A percentile compares a stretch with the other conserved stretches of the same genome.
phyloP scores from a whole-genome alignment of 2,113 vertebrate species.

The Python bivittatus region DNA sequence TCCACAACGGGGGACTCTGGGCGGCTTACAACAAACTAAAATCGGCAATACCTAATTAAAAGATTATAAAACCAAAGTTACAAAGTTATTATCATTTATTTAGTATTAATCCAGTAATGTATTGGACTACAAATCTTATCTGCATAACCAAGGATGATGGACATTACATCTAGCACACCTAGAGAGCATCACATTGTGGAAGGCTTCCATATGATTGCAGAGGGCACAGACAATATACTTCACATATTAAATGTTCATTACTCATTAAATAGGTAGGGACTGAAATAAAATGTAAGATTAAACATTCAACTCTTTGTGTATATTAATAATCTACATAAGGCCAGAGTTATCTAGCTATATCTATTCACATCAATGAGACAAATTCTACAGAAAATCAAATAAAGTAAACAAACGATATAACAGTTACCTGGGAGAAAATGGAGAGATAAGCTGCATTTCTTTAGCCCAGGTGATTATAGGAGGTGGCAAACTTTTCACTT shows the following conservation, averaged over 20 bases:
- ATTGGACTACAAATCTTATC: background rate
- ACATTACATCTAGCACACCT: background rate
- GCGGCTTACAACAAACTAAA: no score
- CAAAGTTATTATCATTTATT: no score
- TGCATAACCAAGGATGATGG: background rate
- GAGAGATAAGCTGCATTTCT: conserved; percentile 91
- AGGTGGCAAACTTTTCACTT: conserved; percentile 89
- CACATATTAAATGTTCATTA: background rate
- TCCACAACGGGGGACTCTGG: no score
- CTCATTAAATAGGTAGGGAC: background rate
- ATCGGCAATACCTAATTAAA: no score
- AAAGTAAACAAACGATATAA: background rate
- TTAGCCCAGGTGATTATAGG: conserved; percentile 92
- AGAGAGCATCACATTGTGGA: background rate
- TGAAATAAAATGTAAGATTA: background rate
- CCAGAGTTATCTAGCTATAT: background rate
- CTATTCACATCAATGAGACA: background rate
- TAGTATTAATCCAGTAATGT: background rate
- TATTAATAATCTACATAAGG: background rate
- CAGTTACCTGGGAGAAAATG: conserved; percentile 88
- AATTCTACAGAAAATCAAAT: background rate
- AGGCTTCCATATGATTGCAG: background rate
- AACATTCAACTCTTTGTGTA: background rate
- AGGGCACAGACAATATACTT: background rate
- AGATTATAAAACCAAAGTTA: no score